Base-by-base conservation (phyloP, 2,888 invertebrate species). In the Baronia brevicornis region DNA sequence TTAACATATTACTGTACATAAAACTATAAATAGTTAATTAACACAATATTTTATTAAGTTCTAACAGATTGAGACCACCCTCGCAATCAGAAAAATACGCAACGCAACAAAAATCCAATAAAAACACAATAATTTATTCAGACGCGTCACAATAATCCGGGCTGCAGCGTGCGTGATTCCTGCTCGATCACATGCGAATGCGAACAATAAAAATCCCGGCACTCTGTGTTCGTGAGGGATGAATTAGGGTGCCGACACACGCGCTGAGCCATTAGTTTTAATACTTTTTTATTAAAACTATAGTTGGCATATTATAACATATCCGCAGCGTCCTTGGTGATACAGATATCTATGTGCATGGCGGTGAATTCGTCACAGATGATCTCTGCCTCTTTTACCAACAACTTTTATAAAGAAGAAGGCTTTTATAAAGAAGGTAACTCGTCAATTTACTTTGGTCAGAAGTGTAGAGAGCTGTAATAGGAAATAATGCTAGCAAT, bases 121-220 rank as follows among this genome's bases (percentile, higher is more conserved):
- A 68, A 72, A 70, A 51, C 52, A 36, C 56, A 51, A 65, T 75
- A 68, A 74, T 70, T 57, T 71, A 70, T 75, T 68, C 71, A 58
- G 59, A 48, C 52, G 54, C 49, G 41, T 49, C 49, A 43, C 39
- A 43, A 57, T 75, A 73, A 75, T 69, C 71, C 63, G 45, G 40
- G 36, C 46, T 46, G 44, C 46, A 47, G 40, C 48, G 48, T 43
- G 42, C 44, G 54, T 53, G 59, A 56, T 54, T 52, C 44, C 43
- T 39, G 39, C 50, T 54, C 52, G 58, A 62, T 65, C 63, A 58
- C 59, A 63, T 54, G 54, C 38, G 63, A 54, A 68, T 55, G 55
- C 40, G 65, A 53, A 69, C 64, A 77, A 75, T 72, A 64, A 67
- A 72, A 77, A 77, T 75, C 69, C 61, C 63, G 26, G 51, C 56